Conservation (phyloP, 2,113 vertebrate genomes). For the Oceanodroma tethys region DNA sequence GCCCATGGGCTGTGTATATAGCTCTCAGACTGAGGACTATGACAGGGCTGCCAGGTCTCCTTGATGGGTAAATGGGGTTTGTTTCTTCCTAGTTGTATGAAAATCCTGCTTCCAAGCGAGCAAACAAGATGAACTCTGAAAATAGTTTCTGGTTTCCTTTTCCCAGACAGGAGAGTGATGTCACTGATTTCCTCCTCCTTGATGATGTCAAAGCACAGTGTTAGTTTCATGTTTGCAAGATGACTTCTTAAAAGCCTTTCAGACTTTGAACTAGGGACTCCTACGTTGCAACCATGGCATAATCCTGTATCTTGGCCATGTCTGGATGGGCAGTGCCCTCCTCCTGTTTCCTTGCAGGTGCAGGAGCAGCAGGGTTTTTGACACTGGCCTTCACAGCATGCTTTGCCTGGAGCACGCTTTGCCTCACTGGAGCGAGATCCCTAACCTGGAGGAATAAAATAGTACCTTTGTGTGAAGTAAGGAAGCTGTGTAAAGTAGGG, state of each 20-base stretch:
- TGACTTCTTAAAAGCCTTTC: not conserved
- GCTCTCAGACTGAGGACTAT: not conserved
- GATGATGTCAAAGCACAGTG: not conserved
- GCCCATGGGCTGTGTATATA: rapidly evolving
- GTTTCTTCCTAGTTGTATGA: not conserved
- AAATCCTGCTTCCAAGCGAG: not conserved
- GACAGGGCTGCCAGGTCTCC: not conserved
- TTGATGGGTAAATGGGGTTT: not conserved
- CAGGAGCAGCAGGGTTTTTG: not conserved
- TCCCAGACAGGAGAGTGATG: not conserved
- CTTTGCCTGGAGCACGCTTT: not conserved
- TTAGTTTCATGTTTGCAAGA: not conserved
- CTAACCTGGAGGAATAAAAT: not conserved
- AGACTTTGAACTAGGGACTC: not conserved
- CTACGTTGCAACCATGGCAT: rapidly evolving
- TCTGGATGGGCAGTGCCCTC: not conserved
- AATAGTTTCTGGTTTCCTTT: not conserved
- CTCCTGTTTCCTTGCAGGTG: not conserved
- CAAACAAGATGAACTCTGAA: not conserved
- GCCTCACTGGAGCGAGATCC: not conserved
- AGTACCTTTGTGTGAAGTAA: not conserved
- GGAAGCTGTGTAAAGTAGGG: not conserved
- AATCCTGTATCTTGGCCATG: not conserved
- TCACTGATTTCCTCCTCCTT: not conserved
- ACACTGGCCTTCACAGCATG: not conserved